A percentile compares a stretch with the other conserved stretches of the same genome.
Conservation (phyloP, 92 coral and sea anemone genomes). For the Pocillopora grandis region DNA sequence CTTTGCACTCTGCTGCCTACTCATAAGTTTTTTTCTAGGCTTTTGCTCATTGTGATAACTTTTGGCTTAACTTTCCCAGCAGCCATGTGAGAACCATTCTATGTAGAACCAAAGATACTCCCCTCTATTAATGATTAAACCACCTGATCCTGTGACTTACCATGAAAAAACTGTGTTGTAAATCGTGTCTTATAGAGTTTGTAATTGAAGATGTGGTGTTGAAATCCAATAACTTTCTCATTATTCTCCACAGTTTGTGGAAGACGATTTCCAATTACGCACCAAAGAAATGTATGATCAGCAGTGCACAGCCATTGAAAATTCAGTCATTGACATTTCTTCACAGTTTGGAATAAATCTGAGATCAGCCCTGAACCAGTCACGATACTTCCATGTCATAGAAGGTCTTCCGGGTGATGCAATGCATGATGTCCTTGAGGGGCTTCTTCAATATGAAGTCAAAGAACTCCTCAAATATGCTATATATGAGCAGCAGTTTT, state of each 20-base stretch:
- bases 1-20: too few species aligned
- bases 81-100: too few species aligned
- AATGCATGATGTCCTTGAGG: constrained; percentile 56
- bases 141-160: too few species aligned
- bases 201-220: background rate
- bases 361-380: constrained; percentile 50
- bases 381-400: constrained; percentile 53
- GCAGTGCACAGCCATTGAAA: constrained; percentile 47
- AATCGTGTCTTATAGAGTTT: too few species aligned
- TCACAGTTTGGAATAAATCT: constrained; percentile 43
- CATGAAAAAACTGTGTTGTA: too few species aligned
- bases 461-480: constrained; percentile 54
- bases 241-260: too few species aligned
- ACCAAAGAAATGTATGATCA: constrained; percentile 34
- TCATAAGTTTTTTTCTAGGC: too few species aligned
- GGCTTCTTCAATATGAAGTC: constrained; percentile 50
- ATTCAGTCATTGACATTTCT: constrained; percentile 29
- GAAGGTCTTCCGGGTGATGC: constrained; percentile 61
- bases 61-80: too few species aligned
- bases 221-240: too few species aligned
- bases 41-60: too few species aligned
- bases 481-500: constrained; percentile 31
- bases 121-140: too few species aligned
- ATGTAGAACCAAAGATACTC: too few species aligned
- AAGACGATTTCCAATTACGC: background rate